Conservation (phyloP, 2,888 invertebrate species). For the Blastobasis lacticolella region DNA sequence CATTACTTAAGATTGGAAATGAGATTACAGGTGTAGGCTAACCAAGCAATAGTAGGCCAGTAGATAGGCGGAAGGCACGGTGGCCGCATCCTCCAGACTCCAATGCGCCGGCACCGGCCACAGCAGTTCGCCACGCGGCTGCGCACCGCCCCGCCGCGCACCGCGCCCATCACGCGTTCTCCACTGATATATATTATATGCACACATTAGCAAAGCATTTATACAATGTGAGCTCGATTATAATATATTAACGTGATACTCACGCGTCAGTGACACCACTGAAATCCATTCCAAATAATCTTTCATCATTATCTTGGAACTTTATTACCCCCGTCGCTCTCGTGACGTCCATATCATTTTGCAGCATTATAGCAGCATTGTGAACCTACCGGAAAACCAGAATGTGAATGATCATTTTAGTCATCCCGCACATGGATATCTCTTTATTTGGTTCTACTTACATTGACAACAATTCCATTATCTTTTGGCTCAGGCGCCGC, state of each 20-base stretch:
- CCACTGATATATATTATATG: constrained; percentile 39
- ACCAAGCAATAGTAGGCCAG: constrained; percentile 58
- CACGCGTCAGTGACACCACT: constrained; percentile 41
- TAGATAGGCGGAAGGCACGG: constrained; percentile 82
- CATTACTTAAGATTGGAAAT: no score
- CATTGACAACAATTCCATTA: constrained; percentile 30
- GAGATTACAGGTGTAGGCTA: constrained; percentile 7
- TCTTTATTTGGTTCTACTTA: constrained; percentile 15
- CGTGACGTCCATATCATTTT: constrained; percentile 25
- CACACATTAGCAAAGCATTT: neutral
- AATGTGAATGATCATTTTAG: neutral
- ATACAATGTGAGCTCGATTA: neutral
- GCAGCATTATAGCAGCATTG: constrained; percentile 21
- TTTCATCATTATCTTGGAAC: constrained; percentile 7
- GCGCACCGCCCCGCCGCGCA: constrained; percentile 64
- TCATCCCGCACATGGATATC: neutral
- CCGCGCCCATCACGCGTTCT: constrained; percentile 77
- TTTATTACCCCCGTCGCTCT: constrained; percentile 21
- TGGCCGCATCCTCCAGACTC: constrained; percentile 82
- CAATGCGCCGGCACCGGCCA: constrained; percentile 82
- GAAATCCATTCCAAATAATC: constrained; percentile 38
- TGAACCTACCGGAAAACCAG: constrained; percentile 11
- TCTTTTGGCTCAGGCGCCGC: constrained; percentile 17
- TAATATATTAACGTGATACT: neutral
- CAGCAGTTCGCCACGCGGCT: constrained; percentile 62